Conservation (phyloP, 2,113 vertebrate species). For the Thunnus thynnus region DNA sequence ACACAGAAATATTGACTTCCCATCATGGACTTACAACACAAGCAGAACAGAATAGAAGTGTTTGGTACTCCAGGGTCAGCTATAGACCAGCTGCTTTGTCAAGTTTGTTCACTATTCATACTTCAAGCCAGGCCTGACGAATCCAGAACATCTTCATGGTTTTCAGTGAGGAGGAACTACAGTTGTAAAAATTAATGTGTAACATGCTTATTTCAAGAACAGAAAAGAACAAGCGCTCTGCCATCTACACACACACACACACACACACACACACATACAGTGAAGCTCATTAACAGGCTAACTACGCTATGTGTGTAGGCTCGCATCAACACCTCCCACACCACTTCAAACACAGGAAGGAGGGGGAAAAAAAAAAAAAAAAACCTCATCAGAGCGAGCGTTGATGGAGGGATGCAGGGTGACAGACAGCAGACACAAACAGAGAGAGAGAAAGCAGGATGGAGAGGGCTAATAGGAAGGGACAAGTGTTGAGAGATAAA, state of each 20-base stretch:
- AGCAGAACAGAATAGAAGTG: too few species aligned
- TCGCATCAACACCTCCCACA: constrained; percentile 48
- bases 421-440: constrained; percentile 63
- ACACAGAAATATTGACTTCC: too few species aligned
- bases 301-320: constrained; percentile 28
- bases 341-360: constrained; percentile 51
- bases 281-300: constrained; percentile 9
- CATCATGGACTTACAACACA: too few species aligned
- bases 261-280: constrained; percentile 9
- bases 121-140: constrained; percentile 3
- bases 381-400: constrained; percentile 21
- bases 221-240: constrained; percentile 2
- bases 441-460: constrained; percentile 52
- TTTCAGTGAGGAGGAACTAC: constrained; percentile 3
- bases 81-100: neutral
- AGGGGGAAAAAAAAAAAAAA: neutral
- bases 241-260: constrained; percentile 7
- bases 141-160: neutral
- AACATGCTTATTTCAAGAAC: constrained; percentile 34
- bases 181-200: neutral
- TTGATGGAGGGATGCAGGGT: constrained; percentile 59
- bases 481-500: constrained; percentile 66
- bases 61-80: too few species aligned
- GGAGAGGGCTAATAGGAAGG: constrained; percentile 50
- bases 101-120: neutral